Percentiles rank a stretch among this genome's conserved stretches.
Evolutionary conservation across 2,113 vertebrate species (phyloP).

Genomic region (Ibidorhyncha struthersii): DNA sequence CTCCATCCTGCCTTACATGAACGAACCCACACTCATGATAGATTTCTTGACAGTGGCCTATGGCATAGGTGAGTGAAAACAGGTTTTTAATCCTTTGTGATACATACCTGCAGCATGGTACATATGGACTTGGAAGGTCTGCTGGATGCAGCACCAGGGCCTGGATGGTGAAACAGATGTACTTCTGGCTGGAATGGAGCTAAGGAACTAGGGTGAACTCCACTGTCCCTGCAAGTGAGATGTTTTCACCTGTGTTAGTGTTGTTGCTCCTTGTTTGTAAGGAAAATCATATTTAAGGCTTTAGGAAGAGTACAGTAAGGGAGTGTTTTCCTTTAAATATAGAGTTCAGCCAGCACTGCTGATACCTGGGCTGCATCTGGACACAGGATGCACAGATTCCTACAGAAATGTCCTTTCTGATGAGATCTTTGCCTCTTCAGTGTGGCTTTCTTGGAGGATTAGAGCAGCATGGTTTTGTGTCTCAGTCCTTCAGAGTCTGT

Average conservation of each 20-base stretch:
- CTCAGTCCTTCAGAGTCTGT: not conserved
- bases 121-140: not conserved
- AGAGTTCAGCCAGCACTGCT: not conserved
- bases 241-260: not conserved
- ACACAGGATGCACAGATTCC: not conserved
- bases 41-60: slow-evolving; percentile 94
- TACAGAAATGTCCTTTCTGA: not conserved
- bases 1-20: slow-evolving; percentile 90
- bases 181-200: not conserved
- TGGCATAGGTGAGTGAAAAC: slow-evolving; percentile 81
- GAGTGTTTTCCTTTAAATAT: not conserved
- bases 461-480: not conserved
- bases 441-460: not conserved
- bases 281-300: not conserved
- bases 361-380: not conserved
- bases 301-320: not conserved
- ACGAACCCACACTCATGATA: slow-evolving; percentile 90
- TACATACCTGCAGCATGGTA: not conserved
- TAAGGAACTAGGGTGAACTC: not conserved
- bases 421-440: not conserved
- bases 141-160: fast-evolving
- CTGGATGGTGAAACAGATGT: not conserved
- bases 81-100: not conserved
- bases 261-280: not conserved
- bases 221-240: not conserved